Evolutionary conservation across 2,888 invertebrate species (phyloP).

Genomic region (Luperina testacea): DNA sequence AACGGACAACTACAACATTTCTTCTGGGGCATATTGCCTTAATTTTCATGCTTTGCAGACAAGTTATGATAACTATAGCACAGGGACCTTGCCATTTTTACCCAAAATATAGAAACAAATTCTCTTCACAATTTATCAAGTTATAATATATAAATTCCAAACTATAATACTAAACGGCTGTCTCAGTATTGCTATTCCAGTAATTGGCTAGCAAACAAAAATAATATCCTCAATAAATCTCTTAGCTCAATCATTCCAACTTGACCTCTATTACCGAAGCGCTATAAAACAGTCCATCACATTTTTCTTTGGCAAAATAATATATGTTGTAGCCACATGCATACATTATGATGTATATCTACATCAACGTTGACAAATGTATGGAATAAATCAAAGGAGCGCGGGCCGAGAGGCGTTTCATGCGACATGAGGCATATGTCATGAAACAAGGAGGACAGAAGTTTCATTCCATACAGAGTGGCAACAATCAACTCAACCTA

Average conservation of each 20-base stretch:
- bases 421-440: conserved; percentile 60
- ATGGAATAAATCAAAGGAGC: conserved; percentile 81
- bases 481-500: not conserved
- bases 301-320: conserved; percentile 76
- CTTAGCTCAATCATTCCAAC: conserved; percentile 71
- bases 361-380: conserved; percentile 82
- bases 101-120: not conserved
- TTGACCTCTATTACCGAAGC: conserved; percentile 76
- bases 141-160: conserved; percentile 24
- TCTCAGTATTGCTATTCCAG: conserved; percentile 25
- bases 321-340: conserved; percentile 75
- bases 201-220: conserved; percentile 64
- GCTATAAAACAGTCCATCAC: conserved; percentile 73
- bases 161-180: conserved; percentile 6
- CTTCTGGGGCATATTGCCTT: not conserved
- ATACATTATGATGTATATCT: conserved; percentile 79
- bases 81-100: not conserved
- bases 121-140: not conserved
- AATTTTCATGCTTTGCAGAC: not conserved
- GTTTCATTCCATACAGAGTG: conserved; percentile 15
- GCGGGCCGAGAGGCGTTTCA: conserved; percentile 75
- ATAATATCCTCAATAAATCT: conserved; percentile 64
- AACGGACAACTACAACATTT: not conserved
- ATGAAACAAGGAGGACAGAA: conserved; percentile 18
- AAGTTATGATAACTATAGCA: not conserved